phyloP scores from a whole-genome alignment of 2,888 invertebrate genomes.

The Nudaria mundana region DNA sequence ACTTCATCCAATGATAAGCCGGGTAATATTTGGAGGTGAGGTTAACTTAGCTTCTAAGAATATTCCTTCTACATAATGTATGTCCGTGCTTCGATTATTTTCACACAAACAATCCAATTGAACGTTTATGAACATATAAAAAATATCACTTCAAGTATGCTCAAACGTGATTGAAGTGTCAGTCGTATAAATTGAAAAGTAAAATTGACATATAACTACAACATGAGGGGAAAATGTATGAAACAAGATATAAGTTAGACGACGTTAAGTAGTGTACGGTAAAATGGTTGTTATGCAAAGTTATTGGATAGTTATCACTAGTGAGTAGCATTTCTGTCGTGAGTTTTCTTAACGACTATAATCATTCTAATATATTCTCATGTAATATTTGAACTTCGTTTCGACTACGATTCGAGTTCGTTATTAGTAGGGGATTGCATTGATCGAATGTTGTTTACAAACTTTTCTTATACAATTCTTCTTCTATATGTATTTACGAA shows the following conservation, averaged over 20 bases:
- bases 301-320: slow-evolving; percentile 25
- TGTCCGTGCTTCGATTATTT: too few relatives aligned
- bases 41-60: too few relatives aligned
- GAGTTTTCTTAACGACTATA: slow-evolving; percentile 7
- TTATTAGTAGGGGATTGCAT: not conserved
- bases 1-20: too few relatives aligned
- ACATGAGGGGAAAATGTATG: slow-evolving; percentile 20
- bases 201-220: slow-evolving; percentile 21
- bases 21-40: too few relatives aligned
- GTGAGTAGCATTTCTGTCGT: slow-evolving; percentile 21
- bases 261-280: slow-evolving; percentile 12
- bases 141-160: not conserved
- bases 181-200: slow-evolving; percentile 19
- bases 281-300: slow-evolving; percentile 29
- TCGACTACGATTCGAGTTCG: not conserved
- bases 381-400: not conserved
- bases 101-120: slow-evolving; percentile 18
- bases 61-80: too few relatives aligned
- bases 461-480: too few relatives aligned
- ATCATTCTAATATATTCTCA: slow-evolving; percentile 8
- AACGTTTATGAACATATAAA: slow-evolving; percentile 4
- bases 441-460: not conserved
- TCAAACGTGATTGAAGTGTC: slow-evolving; percentile 10
- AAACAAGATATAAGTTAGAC: slow-evolving; percentile 12
- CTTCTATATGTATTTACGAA: too few relatives aligned